Percentiles rank a stretch among this genome's conserved stretches.
Conservation (phyloP, 2,113 vertebrate genomes). For the Upupa epops region DNA sequence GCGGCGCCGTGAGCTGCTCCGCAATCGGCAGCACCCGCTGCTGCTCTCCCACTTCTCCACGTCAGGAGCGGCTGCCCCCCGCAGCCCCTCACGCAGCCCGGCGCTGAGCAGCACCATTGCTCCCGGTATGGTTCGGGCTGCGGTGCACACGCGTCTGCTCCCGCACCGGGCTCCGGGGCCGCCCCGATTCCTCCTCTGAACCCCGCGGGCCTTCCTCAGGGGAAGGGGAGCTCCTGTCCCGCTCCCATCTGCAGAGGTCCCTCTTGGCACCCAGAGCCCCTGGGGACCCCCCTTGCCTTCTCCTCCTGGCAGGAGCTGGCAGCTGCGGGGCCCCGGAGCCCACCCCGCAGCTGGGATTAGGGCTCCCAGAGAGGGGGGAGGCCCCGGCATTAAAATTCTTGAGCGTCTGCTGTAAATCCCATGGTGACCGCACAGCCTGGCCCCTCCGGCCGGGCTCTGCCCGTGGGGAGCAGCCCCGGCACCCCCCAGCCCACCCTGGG, state of each 20-base stretch:
- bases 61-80: background rate
- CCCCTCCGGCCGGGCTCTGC: fast-evolving
- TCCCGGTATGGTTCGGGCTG: background rate
- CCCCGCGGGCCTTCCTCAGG: fast-evolving
- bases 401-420: background rate
- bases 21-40: background rate
- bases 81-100: background rate
- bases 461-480: background rate
- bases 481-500: fast-evolving
- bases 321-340: fast-evolving
- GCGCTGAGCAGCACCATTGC: background rate
- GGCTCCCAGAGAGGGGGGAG: fast-evolving
- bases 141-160: fast-evolving
- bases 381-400: background rate
- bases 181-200: background rate
- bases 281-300: background rate
- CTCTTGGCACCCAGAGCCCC: background rate
- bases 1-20: background rate
- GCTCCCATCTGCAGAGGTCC: fast-evolving
- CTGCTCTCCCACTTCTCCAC: background rate
- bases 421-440: fast-evolving
- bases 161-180: fast-evolving
- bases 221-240: background rate
- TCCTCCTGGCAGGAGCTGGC: background rate
- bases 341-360: background rate